phyloP scores from a whole-genome alignment of 2,888 invertebrate genomes.

The Idaea straminata region DNA sequence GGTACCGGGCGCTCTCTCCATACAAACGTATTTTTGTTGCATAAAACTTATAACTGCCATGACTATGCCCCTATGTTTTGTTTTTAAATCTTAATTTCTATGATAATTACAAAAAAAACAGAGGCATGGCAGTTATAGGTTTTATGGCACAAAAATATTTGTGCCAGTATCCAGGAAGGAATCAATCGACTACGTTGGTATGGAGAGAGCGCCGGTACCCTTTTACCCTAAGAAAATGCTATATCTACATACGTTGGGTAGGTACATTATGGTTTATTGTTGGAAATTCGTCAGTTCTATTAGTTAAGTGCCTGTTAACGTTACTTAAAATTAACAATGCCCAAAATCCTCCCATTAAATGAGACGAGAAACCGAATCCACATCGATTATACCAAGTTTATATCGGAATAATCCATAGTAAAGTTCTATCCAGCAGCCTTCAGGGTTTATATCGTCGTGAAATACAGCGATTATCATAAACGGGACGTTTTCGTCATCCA shows the following conservation, averaged over 20 bases:
- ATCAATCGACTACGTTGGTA: no score
- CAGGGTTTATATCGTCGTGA: constrained; percentile 59
- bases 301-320: background rate
- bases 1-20: no score
- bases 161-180: no score
- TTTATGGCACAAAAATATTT: no score
- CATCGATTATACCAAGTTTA: constrained; percentile 28
- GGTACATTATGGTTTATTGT: background rate
- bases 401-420: constrained; percentile 42
- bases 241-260: background rate
- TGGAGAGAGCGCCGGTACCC: no score
- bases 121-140: no score
- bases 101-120: no score
- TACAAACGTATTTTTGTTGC: no score
- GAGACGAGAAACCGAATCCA: constrained; percentile 1
- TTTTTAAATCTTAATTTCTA: no score
- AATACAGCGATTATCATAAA: constrained; percentile 72
- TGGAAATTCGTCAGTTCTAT: background rate
- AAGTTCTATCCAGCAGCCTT: constrained; percentile 45
- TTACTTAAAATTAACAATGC: background rate
- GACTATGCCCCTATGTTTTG: no score
- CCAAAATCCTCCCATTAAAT: background rate
- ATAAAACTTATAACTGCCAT: no score
- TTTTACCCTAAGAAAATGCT: no score
- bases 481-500: constrained; percentile 64